Evolutionary conservation across 2,888 invertebrate species (phyloP), one percentile per base, ranked within the genome.

Genomic region (Eristalinus aeneus): DNA sequence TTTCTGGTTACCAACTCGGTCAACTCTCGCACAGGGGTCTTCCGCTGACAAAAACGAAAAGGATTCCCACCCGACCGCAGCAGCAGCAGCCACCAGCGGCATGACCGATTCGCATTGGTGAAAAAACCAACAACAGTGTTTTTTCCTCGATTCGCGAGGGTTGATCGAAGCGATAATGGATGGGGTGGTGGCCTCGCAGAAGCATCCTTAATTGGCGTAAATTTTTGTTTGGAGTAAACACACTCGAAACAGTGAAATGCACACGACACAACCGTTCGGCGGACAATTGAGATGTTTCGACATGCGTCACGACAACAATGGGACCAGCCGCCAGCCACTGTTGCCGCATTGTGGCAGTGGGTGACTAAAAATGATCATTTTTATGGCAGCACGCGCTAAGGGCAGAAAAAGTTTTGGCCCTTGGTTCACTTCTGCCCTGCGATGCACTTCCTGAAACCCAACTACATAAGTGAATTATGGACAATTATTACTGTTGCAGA

Each of bases 151-250:
- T 81, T 46, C 11, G 72, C 31, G 68, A 79, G 88, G 88, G 88
- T 84, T 75, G 88, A 81, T 65, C 53, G 31, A n/a, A 67, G 75
- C 86, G 88, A 89, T 91, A 90, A 92, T 92, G 89, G 89, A 86
- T 89, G 89, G 91, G 91, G 91, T 91, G 91, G 92, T 77, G 75
- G 83, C 73, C 72, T 81, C 88, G 80, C 88, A 89, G 88, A 88
- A 89, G 89, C 89, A 89, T 90, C 91, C 89, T 92, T 92, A 92
- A 92, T 92, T 92, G 92, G 92, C 92, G 92, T 92, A 91, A 92
- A 92, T 91, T 90, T 91, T 89, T 91, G 91, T 91, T 91, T 90
- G 90, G 90, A 90, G 89, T 90, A 91, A 91, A 91, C 89, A 91
- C 90, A 89, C 87, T 90, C 81, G 88, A 88, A 87, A 90, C 88